Percentiles rank a stretch among this genome's conserved stretches.
Evolutionary conservation across 2,797 vertebrate species (phyloP).

Genomic region (Falco novaeseelandiae): DNA sequence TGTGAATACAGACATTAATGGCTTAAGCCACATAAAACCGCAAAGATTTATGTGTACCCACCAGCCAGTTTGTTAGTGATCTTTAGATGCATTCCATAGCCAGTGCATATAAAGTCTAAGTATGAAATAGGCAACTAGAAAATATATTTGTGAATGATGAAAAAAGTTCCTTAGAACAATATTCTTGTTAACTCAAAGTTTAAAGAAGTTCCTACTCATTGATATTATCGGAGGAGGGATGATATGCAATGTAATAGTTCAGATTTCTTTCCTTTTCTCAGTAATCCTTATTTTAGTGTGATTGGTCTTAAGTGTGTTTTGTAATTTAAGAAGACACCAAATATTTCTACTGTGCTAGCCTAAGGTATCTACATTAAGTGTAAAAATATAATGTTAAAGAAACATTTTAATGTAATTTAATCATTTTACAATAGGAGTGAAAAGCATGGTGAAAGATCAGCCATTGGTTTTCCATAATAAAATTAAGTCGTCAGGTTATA

Average conservation of each 20-base stretch:
- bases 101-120: background rate
- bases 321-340: background rate
- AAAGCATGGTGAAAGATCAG: constrained; percentile 76
- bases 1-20: background rate
- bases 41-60: background rate
- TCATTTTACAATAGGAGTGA: constrained; percentile 45
- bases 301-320: background rate
- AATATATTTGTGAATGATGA: background rate
- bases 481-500: constrained; percentile 90
- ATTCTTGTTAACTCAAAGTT: background rate
- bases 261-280: background rate
- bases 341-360: background rate
- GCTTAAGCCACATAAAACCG: accelerated
- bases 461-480: constrained; percentile 86
- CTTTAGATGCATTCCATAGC: background rate
- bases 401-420: background rate
- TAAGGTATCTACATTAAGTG: background rate
- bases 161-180: background rate
- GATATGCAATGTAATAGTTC: background rate
- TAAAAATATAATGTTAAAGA: background rate
- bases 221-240: background rate
- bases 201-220: background rate
- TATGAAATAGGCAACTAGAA: background rate
- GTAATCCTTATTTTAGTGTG: background rate
- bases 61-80: background rate